A percentile compares a stretch with the other conserved stretches of the same genome.
phyloP scores from a whole-genome alignment of 2,797 vertebrate species.

The Pantherophis alleghaniensis region DNA sequence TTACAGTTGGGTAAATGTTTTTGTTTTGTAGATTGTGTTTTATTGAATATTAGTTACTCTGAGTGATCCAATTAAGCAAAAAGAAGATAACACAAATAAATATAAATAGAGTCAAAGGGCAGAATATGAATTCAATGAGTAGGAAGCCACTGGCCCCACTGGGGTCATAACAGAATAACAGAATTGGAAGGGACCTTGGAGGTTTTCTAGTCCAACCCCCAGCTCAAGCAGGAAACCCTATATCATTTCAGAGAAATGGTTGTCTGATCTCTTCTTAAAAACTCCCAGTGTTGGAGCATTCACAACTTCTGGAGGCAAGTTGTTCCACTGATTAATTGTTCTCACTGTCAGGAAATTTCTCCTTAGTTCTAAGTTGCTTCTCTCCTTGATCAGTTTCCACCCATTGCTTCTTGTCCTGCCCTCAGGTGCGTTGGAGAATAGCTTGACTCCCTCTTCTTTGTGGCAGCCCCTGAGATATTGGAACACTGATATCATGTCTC shows the following conservation, averaged over 20 bases:
- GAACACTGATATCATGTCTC: not conserved
- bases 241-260: not conserved
- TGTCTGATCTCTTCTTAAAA: not conserved
- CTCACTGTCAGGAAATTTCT: not conserved
- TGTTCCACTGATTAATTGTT: not conserved
- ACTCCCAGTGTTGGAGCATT: not conserved
- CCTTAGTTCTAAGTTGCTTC: not conserved
- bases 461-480: not conserved
- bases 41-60: not conserved
- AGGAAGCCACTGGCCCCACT: not conserved
- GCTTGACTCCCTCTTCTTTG: not conserved
- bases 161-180: not conserved
- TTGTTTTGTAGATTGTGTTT: not conserved
- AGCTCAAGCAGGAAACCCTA: not conserved
- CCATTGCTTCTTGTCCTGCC: not conserved
- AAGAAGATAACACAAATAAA: not conserved
- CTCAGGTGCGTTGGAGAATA: not conserved
- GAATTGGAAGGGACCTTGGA: not conserved
- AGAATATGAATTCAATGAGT: not conserved
- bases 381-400: not conserved
- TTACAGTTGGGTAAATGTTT: not conserved
- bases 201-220: not conserved
- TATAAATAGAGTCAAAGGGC: not conserved
- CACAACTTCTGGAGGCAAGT: not conserved
- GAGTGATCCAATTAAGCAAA: not conserved